Percentiles rank a stretch among this genome's conserved stretches.
Conservation (phyloP, 2,888 invertebrate genomes). For the Cotesia congregata region DNA sequence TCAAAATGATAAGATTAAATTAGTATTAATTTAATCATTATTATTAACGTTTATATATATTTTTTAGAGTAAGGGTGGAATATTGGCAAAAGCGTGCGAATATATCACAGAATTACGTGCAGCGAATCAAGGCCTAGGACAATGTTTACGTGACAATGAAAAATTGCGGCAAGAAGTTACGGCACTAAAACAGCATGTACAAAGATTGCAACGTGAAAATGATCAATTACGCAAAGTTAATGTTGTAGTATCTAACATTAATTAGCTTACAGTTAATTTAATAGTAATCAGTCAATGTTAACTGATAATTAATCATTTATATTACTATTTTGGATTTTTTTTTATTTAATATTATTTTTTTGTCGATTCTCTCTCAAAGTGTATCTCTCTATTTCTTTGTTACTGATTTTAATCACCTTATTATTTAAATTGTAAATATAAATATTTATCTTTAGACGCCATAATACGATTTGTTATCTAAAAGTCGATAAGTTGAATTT, state of each 20-base stretch:
- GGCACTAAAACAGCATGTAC: slow-evolving; percentile 79
- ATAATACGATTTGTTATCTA: not conserved
- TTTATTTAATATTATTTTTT: not conserved
- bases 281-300: not conserved
- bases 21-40: slow-evolving; percentile 24
- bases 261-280: not conserved
- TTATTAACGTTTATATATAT: slow-evolving; percentile 16
- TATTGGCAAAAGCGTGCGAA: slow-evolving; percentile 95
- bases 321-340: not conserved
- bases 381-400: not conserved
- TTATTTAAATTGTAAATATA: not conserved
- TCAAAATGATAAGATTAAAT: no score
- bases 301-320: not conserved
- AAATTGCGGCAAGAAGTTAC: slow-evolving; percentile 80
- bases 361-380: not conserved
- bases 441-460: not conserved
- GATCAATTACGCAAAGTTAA: slow-evolving; percentile 73
- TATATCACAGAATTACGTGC: slow-evolving; percentile 89
- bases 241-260: slow-evolving; percentile 23
- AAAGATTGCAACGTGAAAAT: slow-evolving; percentile 84
- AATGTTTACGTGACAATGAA: slow-evolving; percentile 79
- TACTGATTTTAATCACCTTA: not conserved
- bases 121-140: slow-evolving; percentile 80
- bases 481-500: not conserved
- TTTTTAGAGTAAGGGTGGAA: slow-evolving; percentile 91